Evolutionary conservation across 2,797 vertebrate genomes (phyloP).

Genomic region (Esox lucius): DNA sequence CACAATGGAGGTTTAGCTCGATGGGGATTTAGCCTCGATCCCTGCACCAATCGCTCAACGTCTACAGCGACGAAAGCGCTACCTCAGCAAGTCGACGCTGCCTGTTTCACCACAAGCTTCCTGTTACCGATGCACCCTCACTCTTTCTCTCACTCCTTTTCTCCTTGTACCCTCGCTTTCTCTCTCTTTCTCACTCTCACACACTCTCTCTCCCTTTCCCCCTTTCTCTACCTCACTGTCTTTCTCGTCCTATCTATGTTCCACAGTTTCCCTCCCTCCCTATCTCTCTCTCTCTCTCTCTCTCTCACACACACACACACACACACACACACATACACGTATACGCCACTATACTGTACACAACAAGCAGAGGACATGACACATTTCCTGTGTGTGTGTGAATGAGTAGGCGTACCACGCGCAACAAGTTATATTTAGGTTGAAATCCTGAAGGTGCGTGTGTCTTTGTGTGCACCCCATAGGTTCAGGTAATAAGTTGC

Average conservation of each 20-base stretch:
- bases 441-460: background rate
- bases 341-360: background rate
- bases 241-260: background rate
- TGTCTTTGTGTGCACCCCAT: background rate
- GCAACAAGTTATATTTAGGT: slow-evolving; percentile 51
- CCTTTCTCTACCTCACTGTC: background rate
- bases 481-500: background rate
- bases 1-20: slow-evolving; percentile 34
- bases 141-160: background rate
- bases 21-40: slow-evolving; percentile 53
- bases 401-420: slow-evolving; percentile 59
- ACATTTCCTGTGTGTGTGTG: slow-evolving; percentile 55
- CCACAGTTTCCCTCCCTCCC: background rate
- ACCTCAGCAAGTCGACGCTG: slow-evolving; percentile 50
- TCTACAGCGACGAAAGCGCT: slow-evolving; percentile 24
- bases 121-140: slow-evolving; percentile 23
- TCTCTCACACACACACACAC: background rate
- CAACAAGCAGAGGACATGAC: background rate
- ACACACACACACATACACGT: too few species aligned
- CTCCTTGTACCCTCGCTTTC: background rate
- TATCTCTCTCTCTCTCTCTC: background rate
- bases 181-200: background rate
- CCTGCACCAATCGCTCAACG: slow-evolving; percentile 34
- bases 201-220: background rate
- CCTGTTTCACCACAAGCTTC: slow-evolving; percentile 55